phyloP scores from a whole-genome alignment of 2,113 vertebrate genomes.

The Sciurus niger region DNA sequence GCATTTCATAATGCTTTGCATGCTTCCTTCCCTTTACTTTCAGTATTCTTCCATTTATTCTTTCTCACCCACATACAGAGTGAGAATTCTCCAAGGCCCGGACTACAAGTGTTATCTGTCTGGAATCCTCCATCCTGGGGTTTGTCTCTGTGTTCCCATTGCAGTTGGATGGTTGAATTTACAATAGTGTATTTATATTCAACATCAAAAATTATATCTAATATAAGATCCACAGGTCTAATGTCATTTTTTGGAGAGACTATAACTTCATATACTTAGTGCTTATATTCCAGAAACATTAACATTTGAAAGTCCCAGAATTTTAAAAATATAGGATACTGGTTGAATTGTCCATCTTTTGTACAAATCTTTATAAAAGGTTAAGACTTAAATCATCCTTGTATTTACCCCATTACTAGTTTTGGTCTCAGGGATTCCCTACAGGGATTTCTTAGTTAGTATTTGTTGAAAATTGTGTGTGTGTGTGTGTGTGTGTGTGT shows the following conservation, averaged over 20 bases:
- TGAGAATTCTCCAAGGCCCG: not conserved
- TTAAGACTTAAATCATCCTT: not conserved
- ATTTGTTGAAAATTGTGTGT: not conserved
- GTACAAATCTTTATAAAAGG: not conserved
- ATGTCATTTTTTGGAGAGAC: slow-evolving; percentile 22
- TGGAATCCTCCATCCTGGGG: not conserved
- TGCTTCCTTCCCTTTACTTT: not conserved
- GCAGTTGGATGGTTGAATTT: not conserved
- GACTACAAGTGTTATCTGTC: slow-evolving; percentile 8
- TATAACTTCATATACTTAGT: not conserved
- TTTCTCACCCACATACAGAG: not conserved
- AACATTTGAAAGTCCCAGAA: slow-evolving; percentile 20
- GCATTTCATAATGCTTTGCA: not conserved
- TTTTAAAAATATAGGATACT: not conserved
- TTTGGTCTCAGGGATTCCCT: not conserved
- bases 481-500: no score
- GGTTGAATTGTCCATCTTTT: not conserved
- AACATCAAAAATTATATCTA: slow-evolving; percentile 19
- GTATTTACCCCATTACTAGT: not conserved
- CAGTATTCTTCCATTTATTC: not conserved
- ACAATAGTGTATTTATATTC: not conserved
- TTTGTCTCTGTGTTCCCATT: not conserved
- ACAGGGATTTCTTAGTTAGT: not conserved
- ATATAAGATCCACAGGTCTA: not conserved
- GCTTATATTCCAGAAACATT: slow-evolving; percentile 51